phyloP scores from a whole-genome alignment of 2,113 vertebrate genomes.

The Malurus cyaneus region DNA sequence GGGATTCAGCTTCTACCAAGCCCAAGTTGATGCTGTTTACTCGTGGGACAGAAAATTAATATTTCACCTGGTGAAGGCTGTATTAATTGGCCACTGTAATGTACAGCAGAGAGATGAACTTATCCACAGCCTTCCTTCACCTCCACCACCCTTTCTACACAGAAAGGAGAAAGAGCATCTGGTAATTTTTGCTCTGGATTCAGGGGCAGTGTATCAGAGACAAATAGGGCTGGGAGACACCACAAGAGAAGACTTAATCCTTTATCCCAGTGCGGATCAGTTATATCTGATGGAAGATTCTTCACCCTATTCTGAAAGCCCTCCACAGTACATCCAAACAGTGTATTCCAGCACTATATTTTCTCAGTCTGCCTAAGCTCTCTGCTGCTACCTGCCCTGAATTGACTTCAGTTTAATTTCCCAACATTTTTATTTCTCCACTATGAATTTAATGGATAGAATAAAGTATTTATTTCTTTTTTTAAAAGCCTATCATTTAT shows the following conservation, averaged over 20 bases:
- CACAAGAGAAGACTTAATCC: background rate
- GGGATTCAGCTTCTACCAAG: background rate
- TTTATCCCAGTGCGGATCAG: rapidly evolving
- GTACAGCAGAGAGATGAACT: background rate
- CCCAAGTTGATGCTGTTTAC: background rate
- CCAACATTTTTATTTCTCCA: background rate
- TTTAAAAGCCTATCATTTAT: background rate
- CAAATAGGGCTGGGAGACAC: background rate
- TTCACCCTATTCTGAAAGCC: background rate
- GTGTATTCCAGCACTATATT: background rate
- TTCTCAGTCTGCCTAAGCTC: background rate
- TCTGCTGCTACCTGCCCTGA: background rate
- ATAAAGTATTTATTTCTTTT: background rate
- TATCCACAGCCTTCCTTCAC: background rate
- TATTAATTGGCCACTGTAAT: background rate
- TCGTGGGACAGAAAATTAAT: background rate
- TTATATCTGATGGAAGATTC: background rate
- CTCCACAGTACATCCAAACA: background rate
- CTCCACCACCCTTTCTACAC: rapidly evolving
- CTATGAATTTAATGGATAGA: background rate
- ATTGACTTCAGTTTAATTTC: background rate
- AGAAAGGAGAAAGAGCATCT: background rate
- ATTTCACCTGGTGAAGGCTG: background rate
- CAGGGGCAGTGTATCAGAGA: background rate
- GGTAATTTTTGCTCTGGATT: background rate